Base-by-base conservation (phyloP, 1,140 invertebrate species). In the Cyclargus thomasi region DNA sequence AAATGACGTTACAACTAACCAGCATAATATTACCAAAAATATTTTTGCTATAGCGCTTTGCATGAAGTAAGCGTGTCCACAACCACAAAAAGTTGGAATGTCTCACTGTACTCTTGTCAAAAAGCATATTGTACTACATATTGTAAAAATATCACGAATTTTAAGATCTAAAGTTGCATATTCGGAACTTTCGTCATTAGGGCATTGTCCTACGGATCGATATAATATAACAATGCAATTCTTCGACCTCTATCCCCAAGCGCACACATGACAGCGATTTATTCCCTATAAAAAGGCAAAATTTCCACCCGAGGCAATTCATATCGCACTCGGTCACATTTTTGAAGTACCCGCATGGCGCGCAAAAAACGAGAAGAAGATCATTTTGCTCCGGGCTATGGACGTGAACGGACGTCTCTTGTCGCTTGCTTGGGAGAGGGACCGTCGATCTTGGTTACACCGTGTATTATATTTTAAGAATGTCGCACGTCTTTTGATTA, bases 311-410 rank as follows among this genome's bases (percentile, higher is more conserved):
- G 18, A 18, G 75, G 79, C 79, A 57, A 47, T 72, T 74, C 74
- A 81, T 81, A 77, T 79, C 76, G 76, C 76, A 78, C 70, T 69
- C 72, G 77, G 77, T 81, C 77, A 81, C 79, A 77, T 77, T 79
- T 75, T 72, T 53, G 62, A 65, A 71, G 77, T 81, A 81, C 75
- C 77, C 79, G 74, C 79, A 59, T 59, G 55, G 55, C 17, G 69
- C 67, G 70, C 35, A 76, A 74, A 76, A 76, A 74, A 77, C 29
- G 67, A 53, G 59, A 74, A 77, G 76, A 53, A 17, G 62, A 11
- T 67, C 74, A 79, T 69, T 81, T 36, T 67, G 69, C 77, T 77
- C 21, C 67, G 66, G 75, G 79, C 79, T 20, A 65, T 67, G 64
- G 71, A 53, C 67, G 74, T 67, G 75, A 70, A 66, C 69, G 72